A percentile compares a stretch with the other conserved stretches of the same genome.
Conservation (phyloP, 2,888 invertebrate genomes). For the Athripsodes cinereus region DNA sequence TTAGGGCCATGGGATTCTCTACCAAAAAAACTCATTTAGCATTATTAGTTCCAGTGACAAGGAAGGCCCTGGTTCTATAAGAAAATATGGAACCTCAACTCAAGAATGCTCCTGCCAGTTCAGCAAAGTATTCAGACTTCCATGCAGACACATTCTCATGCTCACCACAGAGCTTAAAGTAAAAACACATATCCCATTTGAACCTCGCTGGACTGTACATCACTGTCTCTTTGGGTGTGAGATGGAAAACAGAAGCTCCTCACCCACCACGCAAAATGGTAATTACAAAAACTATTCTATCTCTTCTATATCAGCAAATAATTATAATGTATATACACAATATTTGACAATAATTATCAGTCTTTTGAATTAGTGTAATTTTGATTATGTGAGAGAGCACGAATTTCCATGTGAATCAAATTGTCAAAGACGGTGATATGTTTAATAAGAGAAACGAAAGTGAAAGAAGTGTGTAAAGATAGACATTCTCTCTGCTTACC, state of each 20-base stretch:
- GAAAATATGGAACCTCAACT: slow-evolving; percentile 47
- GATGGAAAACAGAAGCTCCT: slow-evolving; percentile 26
- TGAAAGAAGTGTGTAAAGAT: too few relatives aligned
- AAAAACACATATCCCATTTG: slow-evolving; percentile 49
- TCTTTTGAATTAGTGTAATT: neutral
- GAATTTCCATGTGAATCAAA: too few relatives aligned
- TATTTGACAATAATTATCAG: too few relatives aligned
- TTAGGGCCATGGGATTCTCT: too few relatives aligned
- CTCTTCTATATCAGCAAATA: neutral
- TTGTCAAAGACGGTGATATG: too few relatives aligned
- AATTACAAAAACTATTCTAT: neutral
- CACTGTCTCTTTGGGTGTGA: slow-evolving; percentile 49
- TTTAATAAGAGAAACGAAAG: too few relatives aligned
- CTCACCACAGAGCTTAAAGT: slow-evolving; percentile 48
- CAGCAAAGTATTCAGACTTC: slow-evolving; percentile 48
- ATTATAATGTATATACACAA: too few relatives aligned
- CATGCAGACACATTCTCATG: slow-evolving; percentile 48
- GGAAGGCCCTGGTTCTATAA: slow-evolving; percentile 35
- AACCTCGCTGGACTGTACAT: slow-evolving; percentile 49
- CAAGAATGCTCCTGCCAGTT: slow-evolving; percentile 49
- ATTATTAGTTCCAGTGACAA: slow-evolving; percentile 13
- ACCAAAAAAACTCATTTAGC: neutral
- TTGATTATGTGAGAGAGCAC: too few relatives aligned
- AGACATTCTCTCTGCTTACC: too few relatives aligned
- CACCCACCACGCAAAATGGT: slow-evolving; percentile 4